A percentile compares a stretch with the other conserved stretches of the same genome.
phyloP scores from a whole-genome alignment of 2,888 invertebrate genomes.

The Lasioglossum morio region DNA sequence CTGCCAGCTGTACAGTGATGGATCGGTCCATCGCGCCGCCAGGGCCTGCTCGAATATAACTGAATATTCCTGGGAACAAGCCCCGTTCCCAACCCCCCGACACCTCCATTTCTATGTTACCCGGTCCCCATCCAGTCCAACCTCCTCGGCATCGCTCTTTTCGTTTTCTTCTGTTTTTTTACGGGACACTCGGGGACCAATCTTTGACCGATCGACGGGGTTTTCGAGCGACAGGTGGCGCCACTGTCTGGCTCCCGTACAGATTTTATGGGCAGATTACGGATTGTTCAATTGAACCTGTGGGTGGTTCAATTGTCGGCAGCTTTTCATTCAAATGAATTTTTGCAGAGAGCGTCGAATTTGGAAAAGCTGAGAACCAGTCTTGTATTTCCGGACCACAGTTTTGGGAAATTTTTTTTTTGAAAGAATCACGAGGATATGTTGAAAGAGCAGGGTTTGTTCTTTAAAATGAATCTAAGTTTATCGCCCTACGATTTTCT shows the following conservation, averaged over 20 bases:
- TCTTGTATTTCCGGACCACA: too few species aligned
- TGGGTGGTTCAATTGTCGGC: not conserved
- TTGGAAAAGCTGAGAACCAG: not conserved
- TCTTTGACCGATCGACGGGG: not conserved
- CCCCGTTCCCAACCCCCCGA: not conserved
- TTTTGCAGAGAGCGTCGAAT: not conserved
- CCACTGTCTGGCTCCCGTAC: not conserved
- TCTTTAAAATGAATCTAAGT: not conserved
- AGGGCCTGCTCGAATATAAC: slow-evolving; percentile 13
- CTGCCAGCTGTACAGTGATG: slow-evolving; percentile 72
- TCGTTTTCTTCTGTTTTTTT: not conserved
- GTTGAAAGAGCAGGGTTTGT: not conserved
- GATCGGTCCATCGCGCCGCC: slow-evolving; percentile 62
- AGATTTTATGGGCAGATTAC: not conserved
- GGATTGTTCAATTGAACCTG: not conserved
- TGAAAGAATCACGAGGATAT: accelerated
- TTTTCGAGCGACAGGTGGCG: not conserved
- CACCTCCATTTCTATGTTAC: slow-evolving; percentile 16
- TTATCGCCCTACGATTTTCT: not conserved
- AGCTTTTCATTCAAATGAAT: not conserved
- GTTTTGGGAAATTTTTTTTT: not conserved
- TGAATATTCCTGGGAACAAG: slow-evolving; percentile 32
- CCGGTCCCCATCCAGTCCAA: not conserved
- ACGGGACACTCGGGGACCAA: not conserved
- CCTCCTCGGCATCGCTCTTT: not conserved